Conservation (phyloP, 2,888 invertebrate genomes). For the Chrysotoxum bicinctum region DNA sequence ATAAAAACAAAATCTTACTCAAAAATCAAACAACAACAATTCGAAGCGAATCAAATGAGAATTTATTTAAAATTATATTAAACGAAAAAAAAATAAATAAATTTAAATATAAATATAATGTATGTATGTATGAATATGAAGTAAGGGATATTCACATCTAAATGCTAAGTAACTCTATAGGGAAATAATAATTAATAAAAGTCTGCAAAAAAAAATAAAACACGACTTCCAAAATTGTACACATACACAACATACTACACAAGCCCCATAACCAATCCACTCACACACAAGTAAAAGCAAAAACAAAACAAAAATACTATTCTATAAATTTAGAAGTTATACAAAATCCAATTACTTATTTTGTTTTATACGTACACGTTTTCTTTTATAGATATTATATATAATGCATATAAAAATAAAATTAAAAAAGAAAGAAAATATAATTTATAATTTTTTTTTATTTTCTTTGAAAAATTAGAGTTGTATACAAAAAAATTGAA, state of each 20-base stretch:
- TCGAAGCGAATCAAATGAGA: slow-evolving; percentile 67
- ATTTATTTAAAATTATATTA: slow-evolving; percentile 49
- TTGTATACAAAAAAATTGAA: background rate
- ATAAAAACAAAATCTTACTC: slow-evolving; percentile 35
- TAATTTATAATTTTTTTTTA: slow-evolving; percentile 39
- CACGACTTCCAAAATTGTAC: slow-evolving; percentile 62
- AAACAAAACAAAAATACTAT: background rate
- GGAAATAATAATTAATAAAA: slow-evolving; percentile 45
- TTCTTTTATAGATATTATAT: slow-evolving; percentile 61
- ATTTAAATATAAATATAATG: slow-evolving; percentile 48
- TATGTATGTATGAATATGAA: slow-evolving; percentile 68
- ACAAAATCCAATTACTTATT: slow-evolving; percentile 44
- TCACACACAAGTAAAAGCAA: background rate
- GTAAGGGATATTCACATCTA: slow-evolving; percentile 69
- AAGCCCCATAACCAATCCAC: background rate
- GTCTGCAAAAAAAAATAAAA: slow-evolving; percentile 41
- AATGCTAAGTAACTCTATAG: slow-evolving; percentile 65
- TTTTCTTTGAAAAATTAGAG: slow-evolving; percentile 14
- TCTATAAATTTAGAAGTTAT: slow-evolving; percentile 49
- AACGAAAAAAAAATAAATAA: slow-evolving; percentile 31
- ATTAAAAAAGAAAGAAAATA: slow-evolving; percentile 39
- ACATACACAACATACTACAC: slow-evolving; percentile 45
- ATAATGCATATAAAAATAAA: slow-evolving; percentile 52
- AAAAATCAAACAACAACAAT: slow-evolving; percentile 45
- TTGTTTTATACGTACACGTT: slow-evolving; percentile 64